Conservation (phyloP, 64 coral and sea anemone genomes). For the Astreopora myriophthalma region DNA sequence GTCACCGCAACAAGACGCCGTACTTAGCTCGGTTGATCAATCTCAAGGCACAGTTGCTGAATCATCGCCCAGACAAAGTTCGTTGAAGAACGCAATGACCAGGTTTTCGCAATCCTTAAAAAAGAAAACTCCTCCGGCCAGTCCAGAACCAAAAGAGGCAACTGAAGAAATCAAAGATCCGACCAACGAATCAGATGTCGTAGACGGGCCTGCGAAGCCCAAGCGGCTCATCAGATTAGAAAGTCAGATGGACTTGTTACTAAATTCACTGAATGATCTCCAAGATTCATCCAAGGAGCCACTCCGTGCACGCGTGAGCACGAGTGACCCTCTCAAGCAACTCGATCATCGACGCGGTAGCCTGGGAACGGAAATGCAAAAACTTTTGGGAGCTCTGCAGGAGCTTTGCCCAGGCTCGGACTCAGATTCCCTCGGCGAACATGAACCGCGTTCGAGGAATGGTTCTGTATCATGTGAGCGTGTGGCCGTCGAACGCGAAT, state of each 20-base stretch:
- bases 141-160: conserved; percentile 3
- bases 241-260: conserved; percentile 31
- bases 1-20: not conserved
- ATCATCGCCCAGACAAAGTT: not conserved
- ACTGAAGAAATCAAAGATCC: not conserved
- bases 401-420: conserved; percentile 23
- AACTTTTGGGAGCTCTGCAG: not conserved
- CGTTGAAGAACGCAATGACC: not conserved
- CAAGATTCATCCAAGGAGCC: not conserved
- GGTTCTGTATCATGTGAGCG: conserved; percentile 9
- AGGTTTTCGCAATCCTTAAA: conserved; percentile 20
- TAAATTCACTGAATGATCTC: conserved; percentile 30
- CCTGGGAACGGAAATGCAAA: conserved; percentile 23
- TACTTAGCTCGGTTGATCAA: not conserved
- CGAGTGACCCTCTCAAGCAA: not conserved
- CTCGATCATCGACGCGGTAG: conserved; percentile 29
- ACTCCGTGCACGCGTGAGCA: not conserved
- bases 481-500: conserved; percentile 5
- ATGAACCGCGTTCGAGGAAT: conserved; percentile 1
- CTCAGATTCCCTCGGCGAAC: conserved; percentile 32
- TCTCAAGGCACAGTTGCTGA: not conserved
- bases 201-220: not conserved
- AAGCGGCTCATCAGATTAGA: not conserved
- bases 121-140: conserved; percentile 9
- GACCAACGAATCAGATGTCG: not conserved